Evolutionary conservation across 2,888 invertebrate genomes (phyloP).

Genomic region (Orthonevra nobilis): DNA sequence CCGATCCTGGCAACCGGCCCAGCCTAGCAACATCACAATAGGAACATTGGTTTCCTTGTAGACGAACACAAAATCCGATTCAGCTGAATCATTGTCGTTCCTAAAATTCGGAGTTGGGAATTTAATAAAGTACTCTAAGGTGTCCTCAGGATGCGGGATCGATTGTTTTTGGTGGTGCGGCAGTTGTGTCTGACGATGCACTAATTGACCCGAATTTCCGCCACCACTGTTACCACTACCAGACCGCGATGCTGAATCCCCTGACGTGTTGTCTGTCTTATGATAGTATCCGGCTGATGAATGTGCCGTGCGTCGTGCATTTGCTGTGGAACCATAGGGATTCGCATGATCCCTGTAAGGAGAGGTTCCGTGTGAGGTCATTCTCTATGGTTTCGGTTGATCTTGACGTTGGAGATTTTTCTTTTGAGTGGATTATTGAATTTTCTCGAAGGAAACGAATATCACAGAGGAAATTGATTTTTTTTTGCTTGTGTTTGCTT

Average conservation of each 20-base stretch:
- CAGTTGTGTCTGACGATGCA: slow-evolving; percentile 48
- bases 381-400: slow-evolving; percentile 6
- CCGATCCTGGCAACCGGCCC: slow-evolving; percentile 90
- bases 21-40: slow-evolving; percentile 87
- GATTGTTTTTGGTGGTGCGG: slow-evolving; percentile 39
- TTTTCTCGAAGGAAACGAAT: neutral
- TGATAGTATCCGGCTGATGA: slow-evolving; percentile 50
- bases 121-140: slow-evolving; percentile 84
- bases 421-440: neutral
- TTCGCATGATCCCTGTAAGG: slow-evolving; percentile 45
- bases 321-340: slow-evolving; percentile 42
- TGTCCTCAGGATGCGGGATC: slow-evolving; percentile 77
- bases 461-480: slow-evolving; percentile 59
- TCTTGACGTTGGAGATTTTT: slow-evolving; percentile 8
- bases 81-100: slow-evolving; percentile 75
- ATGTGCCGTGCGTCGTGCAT: slow-evolving; percentile 46
- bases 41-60: slow-evolving; percentile 84
- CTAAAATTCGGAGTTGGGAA: slow-evolving; percentile 82
- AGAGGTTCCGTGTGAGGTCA: slow-evolving; percentile 50
- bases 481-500: slow-evolving; percentile 23
- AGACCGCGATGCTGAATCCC: slow-evolving; percentile 35
- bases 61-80: slow-evolving; percentile 82
- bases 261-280: slow-evolving; percentile 29
- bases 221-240: slow-evolving; percentile 29
- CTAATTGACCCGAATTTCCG: slow-evolving; percentile 30